These are phyloP conservation scores for Tetraneura akinire DNA, from an alignment of 1,140 invertebrate species.

Conservation along the genomic window DNA sequence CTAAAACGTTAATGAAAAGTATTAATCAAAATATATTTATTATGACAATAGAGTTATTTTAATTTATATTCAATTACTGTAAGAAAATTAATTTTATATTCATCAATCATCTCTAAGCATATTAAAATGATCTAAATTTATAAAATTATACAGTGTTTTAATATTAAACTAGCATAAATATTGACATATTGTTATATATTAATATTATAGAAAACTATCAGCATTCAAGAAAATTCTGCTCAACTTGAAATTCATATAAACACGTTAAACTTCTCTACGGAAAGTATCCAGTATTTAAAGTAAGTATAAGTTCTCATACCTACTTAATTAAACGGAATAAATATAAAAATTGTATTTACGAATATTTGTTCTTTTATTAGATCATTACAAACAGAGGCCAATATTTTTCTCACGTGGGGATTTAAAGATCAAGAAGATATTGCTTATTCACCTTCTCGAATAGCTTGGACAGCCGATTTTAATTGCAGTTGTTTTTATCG, in stretches of 20 bases:
- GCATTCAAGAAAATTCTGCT: constrained; percentile 17
- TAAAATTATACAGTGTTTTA: background rate
- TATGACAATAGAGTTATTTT: too few relatives aligned
- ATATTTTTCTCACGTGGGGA: constrained; percentile 39
- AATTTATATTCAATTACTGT: too few relatives aligned
- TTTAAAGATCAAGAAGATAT: constrained; percentile 48
- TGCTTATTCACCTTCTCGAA: constrained; percentile 28
- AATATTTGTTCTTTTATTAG: background rate
- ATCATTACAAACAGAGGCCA: constrained; percentile 13
- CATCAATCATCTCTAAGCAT: too few relatives aligned
- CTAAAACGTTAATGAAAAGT: too few relatives aligned
- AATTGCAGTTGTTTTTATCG: constrained; percentile 45
- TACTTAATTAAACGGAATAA: background rate
- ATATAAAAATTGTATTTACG: background rate
- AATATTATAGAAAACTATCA: background rate
- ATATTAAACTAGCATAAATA: background rate
- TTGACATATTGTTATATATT: too few relatives aligned
- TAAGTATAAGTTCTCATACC: background rate
- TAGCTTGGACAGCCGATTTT: constrained; percentile 33
- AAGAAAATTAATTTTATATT: too few relatives aligned
- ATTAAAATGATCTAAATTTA: too few relatives aligned
- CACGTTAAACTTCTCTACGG: background rate
- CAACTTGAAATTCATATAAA: constrained; percentile 43
- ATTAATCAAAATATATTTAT: too few relatives aligned
- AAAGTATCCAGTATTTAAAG: constrained; percentile 42